phyloP scores from a whole-genome alignment of 2,888 invertebrate genomes.

The Pyralis farinalis region DNA sequence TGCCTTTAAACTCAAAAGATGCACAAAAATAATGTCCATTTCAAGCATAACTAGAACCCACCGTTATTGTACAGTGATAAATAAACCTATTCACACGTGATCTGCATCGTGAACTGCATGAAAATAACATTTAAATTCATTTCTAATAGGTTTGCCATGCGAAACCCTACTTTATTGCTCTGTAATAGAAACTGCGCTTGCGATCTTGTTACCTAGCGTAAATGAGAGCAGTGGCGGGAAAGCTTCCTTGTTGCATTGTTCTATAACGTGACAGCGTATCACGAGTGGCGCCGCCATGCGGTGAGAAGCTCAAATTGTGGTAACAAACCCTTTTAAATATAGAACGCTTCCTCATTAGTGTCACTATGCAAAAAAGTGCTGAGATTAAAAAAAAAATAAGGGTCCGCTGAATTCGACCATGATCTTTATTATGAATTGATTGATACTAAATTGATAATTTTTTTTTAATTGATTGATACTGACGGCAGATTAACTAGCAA shows the following conservation, averaged over 20 bases:
- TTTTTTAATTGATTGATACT: too few relatives aligned
- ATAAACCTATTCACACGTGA: constrained; percentile 37
- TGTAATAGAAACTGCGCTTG: background rate
- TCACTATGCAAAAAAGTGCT: too few relatives aligned
- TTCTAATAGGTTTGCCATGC: background rate
- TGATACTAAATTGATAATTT: too few relatives aligned
- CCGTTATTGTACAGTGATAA: constrained; percentile 28
- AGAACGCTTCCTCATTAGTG: constrained; percentile 31
- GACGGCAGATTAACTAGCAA: too few relatives aligned
- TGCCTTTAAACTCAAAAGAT: too few relatives aligned
- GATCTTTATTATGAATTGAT: too few relatives aligned
- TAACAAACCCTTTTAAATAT: constrained; percentile 28
- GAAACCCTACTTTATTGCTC: background rate
- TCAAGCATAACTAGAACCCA: constrained; percentile 36
- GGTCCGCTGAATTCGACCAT: too few relatives aligned
- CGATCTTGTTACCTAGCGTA: background rate
- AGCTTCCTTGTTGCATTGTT: constrained; percentile 52
- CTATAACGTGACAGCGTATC: constrained; percentile 47
- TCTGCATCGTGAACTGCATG: constrained; percentile 23
- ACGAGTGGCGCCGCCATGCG: constrained; percentile 39
- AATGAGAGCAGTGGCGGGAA: constrained; percentile 11
- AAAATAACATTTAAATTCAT: constrained; percentile 9
- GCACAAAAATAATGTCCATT: too few relatives aligned
- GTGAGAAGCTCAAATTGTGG: constrained; percentile 29
- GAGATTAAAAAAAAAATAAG: too few relatives aligned